Conservation (phyloP, 2,888 invertebrate species). For the Subacronicta megacephala region DNA sequence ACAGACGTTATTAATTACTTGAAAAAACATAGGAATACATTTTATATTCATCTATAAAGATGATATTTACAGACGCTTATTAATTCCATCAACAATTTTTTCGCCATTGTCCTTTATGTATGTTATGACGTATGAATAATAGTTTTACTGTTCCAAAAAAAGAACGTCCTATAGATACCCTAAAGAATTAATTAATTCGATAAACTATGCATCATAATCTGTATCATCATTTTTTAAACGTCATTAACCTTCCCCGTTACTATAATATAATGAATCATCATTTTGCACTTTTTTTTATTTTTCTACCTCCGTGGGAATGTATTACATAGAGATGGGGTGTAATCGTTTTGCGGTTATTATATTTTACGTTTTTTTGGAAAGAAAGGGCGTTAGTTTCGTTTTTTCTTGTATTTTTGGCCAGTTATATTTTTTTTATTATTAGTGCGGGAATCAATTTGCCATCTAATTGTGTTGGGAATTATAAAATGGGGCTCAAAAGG, state of each 20-base stretch:
- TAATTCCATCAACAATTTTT: no score
- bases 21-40: no score
- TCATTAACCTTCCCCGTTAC: slow-evolving; percentile 40
- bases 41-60: no score
- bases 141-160: no score
- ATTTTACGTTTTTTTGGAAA: slow-evolving; percentile 23
- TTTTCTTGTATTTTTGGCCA: slow-evolving; percentile 31
- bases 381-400: slow-evolving; percentile 38
- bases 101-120: no score
- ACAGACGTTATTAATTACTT: no score
- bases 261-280: slow-evolving; percentile 59
- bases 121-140: no score
- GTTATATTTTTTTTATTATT: slow-evolving; percentile 49
- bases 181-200: no score
- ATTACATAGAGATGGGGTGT: slow-evolving; percentile 53
- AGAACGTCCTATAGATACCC: no score
- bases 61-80: no score
- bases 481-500: slow-evolving; percentile 50
- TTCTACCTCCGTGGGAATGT: slow-evolving; percentile 61
- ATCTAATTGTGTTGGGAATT: slow-evolving; percentile 47
- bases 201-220: slow-evolving; percentile 11
- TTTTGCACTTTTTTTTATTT: slow-evolving; percentile 49
- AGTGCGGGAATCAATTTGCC: slow-evolving; percentile 51
- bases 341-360: slow-evolving; percentile 62
- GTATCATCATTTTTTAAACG: slow-evolving; percentile 28